These are phyloP conservation scores for Eremobia ochroleuca DNA, from an alignment of 2,888 invertebrate genomes.

Conservation along the genomic window DNA sequence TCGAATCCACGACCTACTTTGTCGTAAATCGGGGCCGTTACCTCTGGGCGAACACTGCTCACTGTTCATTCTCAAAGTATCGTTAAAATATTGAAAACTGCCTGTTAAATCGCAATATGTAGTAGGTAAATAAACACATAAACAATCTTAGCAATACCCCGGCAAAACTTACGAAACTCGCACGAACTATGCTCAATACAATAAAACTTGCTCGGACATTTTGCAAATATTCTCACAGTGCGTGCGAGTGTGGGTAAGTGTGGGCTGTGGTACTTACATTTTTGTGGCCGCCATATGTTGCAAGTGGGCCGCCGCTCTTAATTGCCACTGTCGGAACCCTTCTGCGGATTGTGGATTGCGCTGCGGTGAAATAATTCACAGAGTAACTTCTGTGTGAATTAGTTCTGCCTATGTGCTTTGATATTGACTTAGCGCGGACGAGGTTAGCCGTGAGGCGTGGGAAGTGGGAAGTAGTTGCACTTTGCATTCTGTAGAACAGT, in stretches of 20 bases:
- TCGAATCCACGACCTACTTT: background rate
- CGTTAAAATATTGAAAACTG: background rate
- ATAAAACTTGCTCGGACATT: constrained; percentile 65
- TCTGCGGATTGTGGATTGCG: constrained; percentile 70
- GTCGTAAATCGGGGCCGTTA: background rate
- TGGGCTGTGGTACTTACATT: constrained; percentile 71
- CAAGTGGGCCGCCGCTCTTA: constrained; percentile 70
- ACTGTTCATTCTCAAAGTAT: background rate
- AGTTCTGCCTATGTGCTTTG: constrained; percentile 47
- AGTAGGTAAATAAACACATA: background rate
- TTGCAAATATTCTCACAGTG: constrained; percentile 67
- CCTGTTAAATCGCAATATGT: background rate
- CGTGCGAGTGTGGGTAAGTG: constrained; percentile 44
- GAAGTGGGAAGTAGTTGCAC: background rate
- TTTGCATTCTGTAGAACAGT: constrained; percentile 11
- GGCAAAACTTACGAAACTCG: background rate
- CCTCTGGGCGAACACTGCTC: background rate
- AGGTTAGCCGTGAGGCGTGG: constrained; percentile 10
- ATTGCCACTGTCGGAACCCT: constrained; percentile 75
- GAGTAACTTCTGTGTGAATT: constrained; percentile 68
- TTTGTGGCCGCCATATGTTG: constrained; percentile 74
- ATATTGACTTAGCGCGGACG: constrained; percentile 50
- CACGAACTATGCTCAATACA: constrained; percentile 31
- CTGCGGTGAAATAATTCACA: constrained; percentile 73
- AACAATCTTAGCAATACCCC: constrained; percentile 10